Conservation (phyloP, 1,140 invertebrate genomes). For the Lepidurus arcticus region DNA sequence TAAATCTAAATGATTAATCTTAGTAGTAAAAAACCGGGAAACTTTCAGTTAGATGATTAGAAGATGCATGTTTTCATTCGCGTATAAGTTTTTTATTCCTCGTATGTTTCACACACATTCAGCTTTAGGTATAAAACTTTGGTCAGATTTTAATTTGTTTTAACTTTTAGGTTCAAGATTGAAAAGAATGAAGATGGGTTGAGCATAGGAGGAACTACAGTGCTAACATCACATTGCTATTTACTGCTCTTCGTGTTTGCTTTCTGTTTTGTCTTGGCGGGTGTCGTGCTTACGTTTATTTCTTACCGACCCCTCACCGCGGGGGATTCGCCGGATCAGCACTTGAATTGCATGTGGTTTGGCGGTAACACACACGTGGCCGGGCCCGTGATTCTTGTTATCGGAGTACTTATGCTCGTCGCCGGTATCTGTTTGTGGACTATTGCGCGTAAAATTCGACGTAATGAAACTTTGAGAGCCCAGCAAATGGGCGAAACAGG, state of each 20-base stretch:
- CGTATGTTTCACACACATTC: too few species aligned
- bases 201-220: constrained; percentile 1
- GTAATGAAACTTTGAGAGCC: not conserved
- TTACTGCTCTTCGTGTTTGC: constrained; percentile 24
- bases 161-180: not conserved
- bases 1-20: not conserved
- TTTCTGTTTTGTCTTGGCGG: constrained; percentile 20
- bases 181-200: constrained; percentile 28
- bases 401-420: constrained; percentile 23
- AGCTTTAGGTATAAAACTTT: not conserved
- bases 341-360: constrained; percentile 15
- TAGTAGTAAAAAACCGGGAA: not conserved
- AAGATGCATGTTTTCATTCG: not conserved
- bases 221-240: not conserved
- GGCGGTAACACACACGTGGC: constrained; percentile 23
- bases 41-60: not conserved
- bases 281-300: constrained; percentile 16
- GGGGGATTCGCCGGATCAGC: not conserved
- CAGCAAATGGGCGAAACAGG: not conserved
- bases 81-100: not conserved
- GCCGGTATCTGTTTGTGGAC: constrained; percentile 12
- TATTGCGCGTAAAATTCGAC: not conserved
- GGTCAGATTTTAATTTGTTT: not conserved
- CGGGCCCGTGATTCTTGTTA: constrained; percentile 23
- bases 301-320: constrained; percentile 25